Base-by-base conservation (phyloP, 2,888 invertebrate species). In the Epistrophella euchroma region DNA sequence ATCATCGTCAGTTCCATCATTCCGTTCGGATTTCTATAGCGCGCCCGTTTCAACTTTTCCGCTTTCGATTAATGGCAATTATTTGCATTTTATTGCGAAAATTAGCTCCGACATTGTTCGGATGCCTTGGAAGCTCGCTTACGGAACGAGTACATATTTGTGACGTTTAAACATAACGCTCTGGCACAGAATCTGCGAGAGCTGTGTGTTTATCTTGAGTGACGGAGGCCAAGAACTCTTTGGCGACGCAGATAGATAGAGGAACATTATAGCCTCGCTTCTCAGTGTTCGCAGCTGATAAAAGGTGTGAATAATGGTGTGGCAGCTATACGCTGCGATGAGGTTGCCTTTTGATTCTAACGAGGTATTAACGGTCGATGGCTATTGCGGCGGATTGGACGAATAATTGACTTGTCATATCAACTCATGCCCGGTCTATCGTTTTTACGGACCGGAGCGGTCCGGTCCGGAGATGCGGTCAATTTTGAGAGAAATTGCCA, bases 41-140 rank as follows among this genome's bases (percentile, higher is more conserved):
- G 19, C 56, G 10, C 28, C 35, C 25, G 62, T 85, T 85, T 86
- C 73, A 86, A 86, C 82, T 82, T 77, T 82, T 82, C 82, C 82
- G 86, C 86, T 86, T 86, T 86, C 86, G 82, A 82, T 82, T 82
- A 77, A 74, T 64, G 70, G 82, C 82, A 86, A 86, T 86, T 86
- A 86, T 86, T 86, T 86, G 82, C 86, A 86, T 86, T 86, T 82
- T 86, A 82, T 82, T 74, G 82, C 28, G 32, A 68, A 71, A 86
- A 86, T 81, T 77, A 81, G 73, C 82, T 37, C 35, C 32, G 68
- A 77, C 82, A 82, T 82, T 82, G 82, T 85, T 37, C 58, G 72
- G 17, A 85, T 76, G 72, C 64, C 47, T 19, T 11, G 62, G 32
- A 40, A 32, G 68, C 68, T 19, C 19, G 11, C 45, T 40, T 22